These are phyloP conservation scores for Rhinophrynus dorsalis DNA, from an alignment of 2,797 vertebrate genomes.

Conservation along the genomic window DNA sequence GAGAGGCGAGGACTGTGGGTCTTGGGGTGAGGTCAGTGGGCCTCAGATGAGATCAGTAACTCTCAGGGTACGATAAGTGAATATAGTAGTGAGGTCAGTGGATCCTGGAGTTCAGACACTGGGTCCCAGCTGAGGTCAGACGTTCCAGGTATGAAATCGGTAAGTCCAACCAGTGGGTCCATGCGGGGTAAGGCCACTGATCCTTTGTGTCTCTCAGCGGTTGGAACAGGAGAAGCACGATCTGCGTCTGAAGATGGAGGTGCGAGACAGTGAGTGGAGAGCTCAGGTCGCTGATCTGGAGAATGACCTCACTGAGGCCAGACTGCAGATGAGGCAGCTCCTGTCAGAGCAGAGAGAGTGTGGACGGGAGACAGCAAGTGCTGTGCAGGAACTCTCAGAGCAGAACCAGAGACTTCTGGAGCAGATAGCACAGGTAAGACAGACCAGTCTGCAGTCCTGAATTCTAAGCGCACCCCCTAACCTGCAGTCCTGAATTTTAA, in stretches of 20 bases:
- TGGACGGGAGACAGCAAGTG: slow-evolving; percentile 55
- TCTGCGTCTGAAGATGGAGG: slow-evolving; percentile 26
- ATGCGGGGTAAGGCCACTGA: neutral
- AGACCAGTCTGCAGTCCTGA: neutral
- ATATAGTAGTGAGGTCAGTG: too few relatives aligned
- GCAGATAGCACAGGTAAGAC: slow-evolving; percentile 61
- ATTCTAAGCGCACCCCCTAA: neutral
- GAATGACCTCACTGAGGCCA: slow-evolving; percentile 11
- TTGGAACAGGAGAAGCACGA: slow-evolving; percentile 40
- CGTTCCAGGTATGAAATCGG: too few relatives aligned
- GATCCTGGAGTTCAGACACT: too few relatives aligned
- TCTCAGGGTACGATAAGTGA: too few relatives aligned
- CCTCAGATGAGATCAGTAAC: too few relatives aligned
- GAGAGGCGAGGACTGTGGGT: too few relatives aligned
- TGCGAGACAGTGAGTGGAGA: slow-evolving; percentile 32
- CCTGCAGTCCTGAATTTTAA: neutral
- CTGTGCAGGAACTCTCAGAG: slow-evolving; percentile 58
- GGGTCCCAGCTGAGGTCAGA: too few relatives aligned
- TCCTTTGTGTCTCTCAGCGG: slow-evolving; percentile 6
- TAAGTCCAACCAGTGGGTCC: too few relatives aligned
- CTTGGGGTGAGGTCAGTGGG: too few relatives aligned
- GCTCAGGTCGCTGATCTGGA: slow-evolving; percentile 40
- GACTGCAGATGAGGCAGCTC: slow-evolving; percentile 56
- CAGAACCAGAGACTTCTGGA: slow-evolving; percentile 67
- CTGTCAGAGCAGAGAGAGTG: slow-evolving; percentile 59